Percentiles rank a stretch among this genome's conserved stretches.
Evolutionary conservation across 2,797 vertebrate genomes (phyloP).

Genomic region (Scolopax rusticola): DNA sequence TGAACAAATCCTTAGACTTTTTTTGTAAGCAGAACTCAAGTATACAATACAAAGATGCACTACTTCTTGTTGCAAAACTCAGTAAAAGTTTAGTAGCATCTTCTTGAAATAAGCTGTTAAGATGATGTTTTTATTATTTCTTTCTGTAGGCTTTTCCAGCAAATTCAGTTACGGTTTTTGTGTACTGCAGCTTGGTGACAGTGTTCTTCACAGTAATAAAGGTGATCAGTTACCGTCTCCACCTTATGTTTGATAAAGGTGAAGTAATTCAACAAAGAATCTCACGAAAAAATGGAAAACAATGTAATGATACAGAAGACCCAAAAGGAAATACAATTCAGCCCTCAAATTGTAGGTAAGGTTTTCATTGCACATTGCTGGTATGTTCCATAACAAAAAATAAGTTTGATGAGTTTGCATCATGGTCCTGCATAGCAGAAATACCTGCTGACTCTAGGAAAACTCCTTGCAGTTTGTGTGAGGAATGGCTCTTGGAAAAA

Average conservation of each 20-base stretch:
- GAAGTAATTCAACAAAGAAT: slow-evolving; percentile 86
- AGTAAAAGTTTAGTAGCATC: not conserved
- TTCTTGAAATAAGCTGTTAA: not conserved
- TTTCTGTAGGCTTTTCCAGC: slow-evolving; percentile 90
- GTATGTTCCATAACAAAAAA: not conserved
- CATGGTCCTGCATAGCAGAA: not conserved
- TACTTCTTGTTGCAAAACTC: not conserved
- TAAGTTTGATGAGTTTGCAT: not conserved
- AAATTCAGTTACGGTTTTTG: slow-evolving; percentile 87
- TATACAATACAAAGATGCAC: not conserved
- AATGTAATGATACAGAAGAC: slow-evolving; percentile 79
- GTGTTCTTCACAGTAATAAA: slow-evolving; percentile 94
- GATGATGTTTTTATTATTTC: not conserved
- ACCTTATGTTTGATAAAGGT: slow-evolving; percentile 94
- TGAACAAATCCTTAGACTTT: not conserved
- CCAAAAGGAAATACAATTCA: slow-evolving; percentile 79
- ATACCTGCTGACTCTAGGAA: not conserved
- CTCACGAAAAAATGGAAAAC: slow-evolving; percentile 83
- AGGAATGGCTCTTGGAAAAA: not conserved
- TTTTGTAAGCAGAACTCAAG: not conserved
- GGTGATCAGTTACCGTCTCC: slow-evolving; percentile 92
- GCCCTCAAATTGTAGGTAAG: slow-evolving; percentile 84
- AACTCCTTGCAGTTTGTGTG: not conserved
- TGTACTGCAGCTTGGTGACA: slow-evolving; percentile 93
- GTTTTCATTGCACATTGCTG: not conserved